phyloP scores from a whole-genome alignment of 2,113 vertebrate species.

The Actinemys pallida region DNA sequence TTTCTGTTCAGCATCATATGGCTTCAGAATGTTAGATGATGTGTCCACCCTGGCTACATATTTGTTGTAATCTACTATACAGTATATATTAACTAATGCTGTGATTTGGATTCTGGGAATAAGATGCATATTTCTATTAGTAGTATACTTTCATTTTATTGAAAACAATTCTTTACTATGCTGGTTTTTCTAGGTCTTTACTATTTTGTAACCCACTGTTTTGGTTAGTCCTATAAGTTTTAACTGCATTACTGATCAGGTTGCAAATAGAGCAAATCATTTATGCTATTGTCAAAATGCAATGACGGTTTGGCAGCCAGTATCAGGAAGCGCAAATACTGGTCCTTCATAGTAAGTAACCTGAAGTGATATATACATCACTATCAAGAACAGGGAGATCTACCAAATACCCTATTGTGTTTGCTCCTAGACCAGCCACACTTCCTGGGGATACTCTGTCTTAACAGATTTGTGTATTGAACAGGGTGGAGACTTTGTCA shows the following conservation, averaged over 20 bases:
- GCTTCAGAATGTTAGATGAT: conserved; percentile 42
- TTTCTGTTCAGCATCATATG: conserved; percentile 4
- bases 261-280: not conserved
- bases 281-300: not conserved
- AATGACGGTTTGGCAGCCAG: not conserved
- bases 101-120: not conserved
- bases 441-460: not conserved
- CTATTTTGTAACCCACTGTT: not conserved
- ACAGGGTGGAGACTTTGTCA: not conserved
- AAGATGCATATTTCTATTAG: not conserved
- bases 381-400: conserved; percentile 11
- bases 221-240: not conserved
- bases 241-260: not conserved
- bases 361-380: conserved; percentile 25
- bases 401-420: not conserved
- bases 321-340: conserved; percentile 28
- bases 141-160: not conserved
- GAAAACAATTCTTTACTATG: not conserved
- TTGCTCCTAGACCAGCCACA: not conserved
- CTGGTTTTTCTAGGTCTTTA: not conserved
- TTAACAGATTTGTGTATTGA: not conserved
- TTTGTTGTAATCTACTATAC: not conserved
- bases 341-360: conserved; percentile 48
- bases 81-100: not conserved
- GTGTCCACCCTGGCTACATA: not conserved